Conservation (phyloP, 2,888 invertebrate species). For the Creontiades dilutus region DNA sequence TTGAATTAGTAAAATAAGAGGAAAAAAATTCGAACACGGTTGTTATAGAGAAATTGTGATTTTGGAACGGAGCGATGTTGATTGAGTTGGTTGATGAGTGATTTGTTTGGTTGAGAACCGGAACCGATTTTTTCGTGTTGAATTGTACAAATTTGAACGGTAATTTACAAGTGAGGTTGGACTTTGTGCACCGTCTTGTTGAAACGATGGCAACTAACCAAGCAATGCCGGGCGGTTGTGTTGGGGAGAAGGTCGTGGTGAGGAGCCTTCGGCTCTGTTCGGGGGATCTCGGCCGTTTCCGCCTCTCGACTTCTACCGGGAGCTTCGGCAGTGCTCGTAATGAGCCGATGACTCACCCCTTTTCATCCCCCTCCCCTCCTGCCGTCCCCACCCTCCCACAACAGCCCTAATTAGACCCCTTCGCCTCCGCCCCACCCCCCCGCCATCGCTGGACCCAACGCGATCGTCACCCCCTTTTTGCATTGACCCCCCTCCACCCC, state of each 20-base stretch:
- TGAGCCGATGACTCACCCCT: conserved; percentile 70
- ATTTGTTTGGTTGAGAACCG: neutral
- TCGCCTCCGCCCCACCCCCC: conserved; percentile 44
- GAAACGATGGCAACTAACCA: conserved; percentile 69
- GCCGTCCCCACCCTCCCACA: conserved; percentile 22
- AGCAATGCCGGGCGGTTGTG: conserved; percentile 64
- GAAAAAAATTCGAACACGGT: conserved; percentile 9
- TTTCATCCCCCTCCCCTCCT: neutral
- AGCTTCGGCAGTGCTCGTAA: conserved; percentile 68
- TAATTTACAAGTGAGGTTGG: conserved; percentile 14
- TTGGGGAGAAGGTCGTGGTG: conserved; percentile 51
- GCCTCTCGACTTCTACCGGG: conserved; percentile 57
- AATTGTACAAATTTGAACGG: conserved; percentile 33
- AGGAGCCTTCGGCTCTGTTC: conserved; percentile 30
- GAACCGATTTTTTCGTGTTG: neutral
- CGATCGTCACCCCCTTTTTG: conserved; percentile 43
- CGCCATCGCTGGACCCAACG: neutral
- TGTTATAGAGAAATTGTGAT: neutral
- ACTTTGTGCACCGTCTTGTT: conserved; percentile 59
- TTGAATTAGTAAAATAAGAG: neutral
- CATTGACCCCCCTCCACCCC: conserved; percentile 15
- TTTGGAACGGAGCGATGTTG: neutral
- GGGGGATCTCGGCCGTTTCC: conserved; percentile 53
- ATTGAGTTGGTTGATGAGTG: neutral
- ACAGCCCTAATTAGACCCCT: conserved; percentile 64